A percentile compares a stretch with the other conserved stretches of the same genome.
Evolutionary conservation across 2,113 vertebrate genomes (phyloP).

Genomic region (Paradoxurus hermaphroditus): DNA sequence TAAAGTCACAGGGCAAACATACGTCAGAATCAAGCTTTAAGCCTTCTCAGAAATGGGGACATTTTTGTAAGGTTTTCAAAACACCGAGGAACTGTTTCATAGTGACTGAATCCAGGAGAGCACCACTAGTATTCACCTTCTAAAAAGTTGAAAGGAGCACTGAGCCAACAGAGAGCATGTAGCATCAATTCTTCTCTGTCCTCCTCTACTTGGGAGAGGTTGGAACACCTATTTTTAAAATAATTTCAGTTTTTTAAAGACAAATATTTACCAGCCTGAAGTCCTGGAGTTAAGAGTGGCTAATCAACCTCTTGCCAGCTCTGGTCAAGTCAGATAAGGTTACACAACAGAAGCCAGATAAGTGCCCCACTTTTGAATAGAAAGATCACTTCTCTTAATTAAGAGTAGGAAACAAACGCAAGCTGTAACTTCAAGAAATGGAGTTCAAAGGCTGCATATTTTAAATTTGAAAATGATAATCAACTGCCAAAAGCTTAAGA

Average conservation of each 20-base stretch:
- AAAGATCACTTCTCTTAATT: not conserved
- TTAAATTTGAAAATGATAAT: not conserved
- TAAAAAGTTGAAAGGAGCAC: not conserved
- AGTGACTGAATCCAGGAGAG: not conserved
- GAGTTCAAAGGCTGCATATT: not conserved
- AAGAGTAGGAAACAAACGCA: not conserved
- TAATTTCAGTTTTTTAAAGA: conserved; percentile 34
- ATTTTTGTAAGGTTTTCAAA: not conserved
- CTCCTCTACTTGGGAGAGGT: not conserved
- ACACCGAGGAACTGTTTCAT: too few species aligned
- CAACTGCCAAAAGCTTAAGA: not conserved
- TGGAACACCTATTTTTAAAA: not conserved
- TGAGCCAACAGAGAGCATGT: not conserved
- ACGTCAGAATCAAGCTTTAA: not conserved
- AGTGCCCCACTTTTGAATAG: not conserved
- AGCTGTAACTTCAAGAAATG: conserved; percentile 1
- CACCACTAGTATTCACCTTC: not conserved
- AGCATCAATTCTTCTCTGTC: conserved; percentile 17
- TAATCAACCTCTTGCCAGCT: not conserved
- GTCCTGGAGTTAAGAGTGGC: conserved; percentile 3
- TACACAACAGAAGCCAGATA: not conserved
- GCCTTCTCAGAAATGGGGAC: not conserved
- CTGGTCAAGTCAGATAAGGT: not conserved
- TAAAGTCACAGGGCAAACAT: not conserved
- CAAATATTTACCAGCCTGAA: conserved; percentile 27